Percentiles rank a stretch among this genome's conserved stretches.
These are phyloP conservation scores for Petrocephalus schoutedeni DNA, from an alignment of 2,797 vertebrate species.

Conservation along the genomic window DNA sequence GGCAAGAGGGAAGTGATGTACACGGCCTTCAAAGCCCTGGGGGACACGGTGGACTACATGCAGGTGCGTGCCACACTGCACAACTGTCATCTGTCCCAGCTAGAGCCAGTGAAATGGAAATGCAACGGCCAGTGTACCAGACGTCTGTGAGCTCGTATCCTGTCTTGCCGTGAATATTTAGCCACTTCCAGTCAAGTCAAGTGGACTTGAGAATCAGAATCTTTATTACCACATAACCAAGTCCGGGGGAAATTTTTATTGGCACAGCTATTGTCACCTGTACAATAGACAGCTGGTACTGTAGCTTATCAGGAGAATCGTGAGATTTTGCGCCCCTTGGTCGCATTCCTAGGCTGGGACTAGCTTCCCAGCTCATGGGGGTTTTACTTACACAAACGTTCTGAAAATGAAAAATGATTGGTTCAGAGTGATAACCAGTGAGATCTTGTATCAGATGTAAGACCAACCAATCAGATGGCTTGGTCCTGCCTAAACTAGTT, in stretches of 20 bases:
- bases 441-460: too few relatives aligned
- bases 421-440: too few relatives aligned
- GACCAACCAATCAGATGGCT: too few relatives aligned
- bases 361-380: background rate
- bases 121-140: background rate
- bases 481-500: too few relatives aligned
- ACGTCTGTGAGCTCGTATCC: background rate
- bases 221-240: background rate
- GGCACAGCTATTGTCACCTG: background rate
- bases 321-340: background rate
- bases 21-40: conserved; percentile 91
- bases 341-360: background rate
- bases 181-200: too few relatives aligned
- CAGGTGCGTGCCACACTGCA: conserved; percentile 68
- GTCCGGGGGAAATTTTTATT: background rate
- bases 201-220: background rate
- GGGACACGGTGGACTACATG: conserved; percentile 88
- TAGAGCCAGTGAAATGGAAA: background rate
- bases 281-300: background rate
- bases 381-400: too few relatives aligned
- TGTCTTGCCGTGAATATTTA: background rate
- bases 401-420: too few relatives aligned
- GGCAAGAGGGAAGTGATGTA: conserved; percentile 98
- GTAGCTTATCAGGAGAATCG: background rate
- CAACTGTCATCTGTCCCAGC: background rate